A percentile compares a stretch with the other conserved stretches of the same genome.
phyloP scores from a whole-genome alignment of 2,888 invertebrate species.

The Tolmerus cingulatus region DNA sequence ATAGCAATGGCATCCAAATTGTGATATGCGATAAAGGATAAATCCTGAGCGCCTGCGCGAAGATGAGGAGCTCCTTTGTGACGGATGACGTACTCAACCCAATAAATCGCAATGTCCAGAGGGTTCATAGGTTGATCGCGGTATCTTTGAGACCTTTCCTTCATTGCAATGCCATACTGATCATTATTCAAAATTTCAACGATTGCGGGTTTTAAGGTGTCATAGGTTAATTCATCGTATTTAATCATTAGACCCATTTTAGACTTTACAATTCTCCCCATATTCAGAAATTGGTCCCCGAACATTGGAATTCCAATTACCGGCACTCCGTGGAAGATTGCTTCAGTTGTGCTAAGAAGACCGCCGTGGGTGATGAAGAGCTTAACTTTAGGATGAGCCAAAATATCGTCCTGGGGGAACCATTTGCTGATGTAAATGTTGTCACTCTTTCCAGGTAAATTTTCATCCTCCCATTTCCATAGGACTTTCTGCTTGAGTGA shows the following conservation, averaged over 20 bases:
- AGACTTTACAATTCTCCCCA: constrained; percentile 60
- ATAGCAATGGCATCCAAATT: constrained; percentile 55
- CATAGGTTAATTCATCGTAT: constrained; percentile 57
- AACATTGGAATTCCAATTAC: constrained; percentile 62
- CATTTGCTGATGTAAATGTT: constrained; percentile 59
- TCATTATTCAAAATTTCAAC: constrained; percentile 51
- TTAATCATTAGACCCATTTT: constrained; percentile 62
- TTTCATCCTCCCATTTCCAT: constrained; percentile 63
- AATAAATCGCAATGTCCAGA: constrained; percentile 58
- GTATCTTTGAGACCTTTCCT: constrained; percentile 53
- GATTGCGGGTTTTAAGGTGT: constrained; percentile 54
- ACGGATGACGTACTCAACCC: constrained; percentile 59
- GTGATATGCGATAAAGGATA: constrained; percentile 54
- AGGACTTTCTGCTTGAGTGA: constrained; percentile 61
- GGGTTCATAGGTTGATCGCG: constrained; percentile 58
- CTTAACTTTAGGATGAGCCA: constrained; percentile 63
- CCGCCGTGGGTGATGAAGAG: constrained; percentile 68
- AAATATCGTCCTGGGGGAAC: constrained; percentile 61
- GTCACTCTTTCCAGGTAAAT: constrained; percentile 51
- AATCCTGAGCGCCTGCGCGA: constrained; percentile 56
- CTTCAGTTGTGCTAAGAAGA: constrained; percentile 65
- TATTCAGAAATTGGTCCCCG: constrained; percentile 62
- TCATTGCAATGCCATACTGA: constrained; percentile 50
- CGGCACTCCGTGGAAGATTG: constrained; percentile 62
- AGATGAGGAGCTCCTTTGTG: constrained; percentile 58